phyloP scores from a whole-genome alignment of 2,888 invertebrate species.

The Carabus problematicus region DNA sequence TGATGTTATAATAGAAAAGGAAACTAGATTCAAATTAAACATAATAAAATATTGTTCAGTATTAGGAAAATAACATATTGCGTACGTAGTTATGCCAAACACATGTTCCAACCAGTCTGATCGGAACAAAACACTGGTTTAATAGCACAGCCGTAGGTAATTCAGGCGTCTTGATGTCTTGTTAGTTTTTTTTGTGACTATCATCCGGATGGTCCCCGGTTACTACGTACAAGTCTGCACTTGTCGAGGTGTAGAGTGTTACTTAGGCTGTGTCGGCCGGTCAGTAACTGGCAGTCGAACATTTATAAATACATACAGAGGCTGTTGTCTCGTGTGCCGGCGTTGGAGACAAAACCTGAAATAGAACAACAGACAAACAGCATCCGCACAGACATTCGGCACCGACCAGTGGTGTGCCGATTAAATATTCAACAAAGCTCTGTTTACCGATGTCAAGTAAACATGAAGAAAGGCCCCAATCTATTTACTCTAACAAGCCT shows the following conservation, averaged over 20 bases:
- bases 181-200: too few species aligned
- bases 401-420: neutral
- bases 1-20: neutral
- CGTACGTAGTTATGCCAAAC: neutral
- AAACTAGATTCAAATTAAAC: neutral
- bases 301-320: constrained; percentile 19
- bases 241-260: neutral
- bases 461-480: too few species aligned
- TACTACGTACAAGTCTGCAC: too few species aligned
- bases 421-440: neutral
- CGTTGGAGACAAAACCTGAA: constrained; percentile 13
- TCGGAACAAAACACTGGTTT: neutral
- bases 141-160: too few species aligned
- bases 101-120: neutral
- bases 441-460: too few species aligned
- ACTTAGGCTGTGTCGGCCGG: neutral
- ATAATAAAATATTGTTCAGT: neutral
- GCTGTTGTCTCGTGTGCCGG: neutral
- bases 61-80: too few species aligned
- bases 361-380: constrained; percentile 4
- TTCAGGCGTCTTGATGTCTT: too few species aligned
- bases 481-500: too few species aligned
- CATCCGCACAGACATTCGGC: neutral
- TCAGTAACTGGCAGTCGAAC: constrained; percentile 22
- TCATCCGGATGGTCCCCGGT: too few species aligned